Conservation (phyloP, 2,797 vertebrate species). For the Anisognathus igniventris region DNA sequence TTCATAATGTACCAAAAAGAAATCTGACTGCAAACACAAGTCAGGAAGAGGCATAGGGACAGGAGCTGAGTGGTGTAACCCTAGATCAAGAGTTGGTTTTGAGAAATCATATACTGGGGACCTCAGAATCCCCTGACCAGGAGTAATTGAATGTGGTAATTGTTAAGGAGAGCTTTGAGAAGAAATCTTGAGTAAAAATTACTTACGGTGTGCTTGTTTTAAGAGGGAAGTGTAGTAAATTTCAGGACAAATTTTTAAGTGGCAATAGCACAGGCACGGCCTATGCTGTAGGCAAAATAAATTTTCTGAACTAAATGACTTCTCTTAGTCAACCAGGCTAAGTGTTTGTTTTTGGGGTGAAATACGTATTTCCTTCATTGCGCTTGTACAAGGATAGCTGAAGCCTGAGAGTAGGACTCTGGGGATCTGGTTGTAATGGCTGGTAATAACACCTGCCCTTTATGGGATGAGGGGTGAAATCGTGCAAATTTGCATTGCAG, state of each 20-base stretch:
- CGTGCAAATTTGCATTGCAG: neutral
- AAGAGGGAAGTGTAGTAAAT: slow-evolving; percentile 55
- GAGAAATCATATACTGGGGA: slow-evolving; percentile 7
- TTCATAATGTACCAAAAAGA: slow-evolving; percentile 28
- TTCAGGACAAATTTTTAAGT: slow-evolving; percentile 44
- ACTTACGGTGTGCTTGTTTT: slow-evolving; percentile 6
- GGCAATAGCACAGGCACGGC: neutral
- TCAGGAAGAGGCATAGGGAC: neutral
- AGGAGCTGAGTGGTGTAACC: slow-evolving; percentile 7
- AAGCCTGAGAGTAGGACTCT: neutral
- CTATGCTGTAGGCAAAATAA: slow-evolving; percentile 38
- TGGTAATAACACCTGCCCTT: neutral
- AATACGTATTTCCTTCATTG: slow-evolving; percentile 18
- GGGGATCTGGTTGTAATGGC: neutral
- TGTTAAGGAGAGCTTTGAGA: slow-evolving; percentile 31
- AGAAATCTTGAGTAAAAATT: slow-evolving; percentile 36
- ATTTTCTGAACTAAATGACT: slow-evolving; percentile 41
- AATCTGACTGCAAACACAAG: slow-evolving; percentile 2
- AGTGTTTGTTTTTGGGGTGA: slow-evolving; percentile 31
- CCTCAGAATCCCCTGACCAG: neutral
- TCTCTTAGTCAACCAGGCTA: slow-evolving; percentile 18
- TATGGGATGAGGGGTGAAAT: neutral
- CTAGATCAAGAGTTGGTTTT: slow-evolving; percentile 31
- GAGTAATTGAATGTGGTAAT: slow-evolving; percentile 21
- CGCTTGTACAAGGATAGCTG: neutral